Base-by-base conservation (phyloP, 2,113 vertebrate genomes). In the Dromaius novaehollandiae region DNA sequence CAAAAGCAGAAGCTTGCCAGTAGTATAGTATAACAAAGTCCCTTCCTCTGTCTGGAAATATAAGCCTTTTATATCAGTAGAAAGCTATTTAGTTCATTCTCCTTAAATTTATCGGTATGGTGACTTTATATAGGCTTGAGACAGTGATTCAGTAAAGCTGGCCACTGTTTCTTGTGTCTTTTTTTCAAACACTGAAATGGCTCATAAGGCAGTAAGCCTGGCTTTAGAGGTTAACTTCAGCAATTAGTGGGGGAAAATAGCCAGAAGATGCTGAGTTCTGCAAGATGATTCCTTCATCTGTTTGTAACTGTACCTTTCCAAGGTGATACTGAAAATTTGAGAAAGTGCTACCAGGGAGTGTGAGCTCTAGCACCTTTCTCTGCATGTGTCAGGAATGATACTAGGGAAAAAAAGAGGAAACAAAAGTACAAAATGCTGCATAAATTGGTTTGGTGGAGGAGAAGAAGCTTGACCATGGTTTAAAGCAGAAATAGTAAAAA, bases 1-100 rank as follows among this genome's bases (percentile, higher is more conserved):
- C 68, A 71, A 84, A 91, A 88, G 76, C 88, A 94, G 84, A 89
- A 0, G 1, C 71, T 89, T 97, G 75, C 78, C 75, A 66, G 68
- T 58, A 69, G 50, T 13, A 68, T 25, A 79, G 34, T 65, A 61
- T 82, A 83, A 89, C 48, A 61, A 71, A 79, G 71, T 91, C 76
- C 36, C 79, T 89, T 96, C 60, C 69, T 96, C 78, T 92, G 42
- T 70, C 93, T 93, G 93, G 86, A 86, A 78, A 86, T 76, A n/a
- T 16, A 82, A 90, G 46, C 5, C 42, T 91, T 89, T 86, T 70
- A 38, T 69, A 91, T 70, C 46, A 74, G 13, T 71, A 77, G 69
- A 95, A 95, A 89, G 68, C 44, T 83, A 50, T 95, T 97, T 80
- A 76, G 51, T 48, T 89, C 8, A 44, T 89, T 90, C 55, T 89